Base-by-base conservation (phyloP, 2,113 vertebrate species). In the Edolisoma coerulescens region DNA sequence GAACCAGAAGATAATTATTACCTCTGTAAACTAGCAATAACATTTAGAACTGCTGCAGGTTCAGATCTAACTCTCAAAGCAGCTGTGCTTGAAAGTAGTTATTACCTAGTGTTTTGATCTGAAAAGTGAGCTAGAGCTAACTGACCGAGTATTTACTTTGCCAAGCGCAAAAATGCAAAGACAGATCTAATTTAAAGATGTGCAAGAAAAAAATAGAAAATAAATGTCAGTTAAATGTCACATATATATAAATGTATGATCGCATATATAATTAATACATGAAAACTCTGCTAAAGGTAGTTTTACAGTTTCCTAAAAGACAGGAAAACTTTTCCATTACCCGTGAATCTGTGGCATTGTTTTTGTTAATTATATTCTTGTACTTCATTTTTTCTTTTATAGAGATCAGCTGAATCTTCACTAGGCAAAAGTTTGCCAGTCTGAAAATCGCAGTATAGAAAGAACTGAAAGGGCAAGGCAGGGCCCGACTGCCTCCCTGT, bases 401-500 rank as follows among this genome's bases (percentile, higher is more conserved):
- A 15, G 24, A 26, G 24, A 50, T 50, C 23, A 50, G 49, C 23
- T 26, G 13, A 14, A 50, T 50, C 49, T 50, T 50, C 49, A 26
- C 49, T 26, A 50, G 49, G 49, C 49, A 78, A 35, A 73, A 70
- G 19, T 69, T 78, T 33, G 30, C 35, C 27, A 82, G 83, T 86
- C 89, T 95, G 91, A 96, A 96, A 97, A 87, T 92, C 69, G 52
- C 64, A 84, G 79, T 78, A 65, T 32, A 84, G 84, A 89, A 53
- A 50, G 49, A 50, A 50, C 49, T 50, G 23, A 50, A 50, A 26
- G 49, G 49, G 49, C 23, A 26, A 50, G 49, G 49, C 49, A 50
- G 49, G 49, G 49, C 24, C 24, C 9, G 24, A 26, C 49, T 26
- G 49, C 49, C 26, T 26, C 49, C 13, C 49, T 50, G 49, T 15